A percentile compares a stretch with the other conserved stretches of the same genome.
These are phyloP conservation scores for Lasioglossum figueresi DNA, from an alignment of 2,888 invertebrate species.

Conservation along the genomic window DNA sequence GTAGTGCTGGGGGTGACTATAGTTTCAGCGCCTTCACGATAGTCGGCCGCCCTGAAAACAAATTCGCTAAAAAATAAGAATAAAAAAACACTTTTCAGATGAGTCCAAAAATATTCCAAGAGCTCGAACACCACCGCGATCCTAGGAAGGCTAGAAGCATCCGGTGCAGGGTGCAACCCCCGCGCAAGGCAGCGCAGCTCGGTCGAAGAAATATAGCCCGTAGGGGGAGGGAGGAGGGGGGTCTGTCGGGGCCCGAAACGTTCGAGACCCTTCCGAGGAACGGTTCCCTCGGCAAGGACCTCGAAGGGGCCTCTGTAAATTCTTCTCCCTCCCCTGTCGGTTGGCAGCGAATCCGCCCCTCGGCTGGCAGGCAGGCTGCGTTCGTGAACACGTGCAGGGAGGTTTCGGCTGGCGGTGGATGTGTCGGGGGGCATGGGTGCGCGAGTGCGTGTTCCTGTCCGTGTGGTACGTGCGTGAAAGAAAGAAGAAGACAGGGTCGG, in stretches of 20 bases:
- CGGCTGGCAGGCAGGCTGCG: slow-evolving; percentile 47
- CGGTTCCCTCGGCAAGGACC: slow-evolving; percentile 53
- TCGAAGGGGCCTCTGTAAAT: slow-evolving; percentile 53
- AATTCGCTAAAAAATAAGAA: neutral
- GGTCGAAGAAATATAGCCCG: slow-evolving; percentile 15
- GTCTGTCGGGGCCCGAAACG: slow-evolving; percentile 16
- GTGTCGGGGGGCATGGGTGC: neutral
- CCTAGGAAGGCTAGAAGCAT: neutral
- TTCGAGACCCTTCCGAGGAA: slow-evolving; percentile 53
- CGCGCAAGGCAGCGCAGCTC: neutral
- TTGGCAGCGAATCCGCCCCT: slow-evolving; percentile 61
- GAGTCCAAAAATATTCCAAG: neutral
- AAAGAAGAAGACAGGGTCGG: slow-evolving; percentile 2
- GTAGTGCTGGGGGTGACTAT: neutral
- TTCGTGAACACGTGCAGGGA: slow-evolving; percentile 67
- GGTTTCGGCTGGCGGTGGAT: slow-evolving; percentile 27
- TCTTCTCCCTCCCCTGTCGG: slow-evolving; percentile 38
- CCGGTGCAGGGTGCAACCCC: slow-evolving; percentile 10
- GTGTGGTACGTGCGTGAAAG: slow-evolving; percentile 1
- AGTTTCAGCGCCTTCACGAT: neutral
- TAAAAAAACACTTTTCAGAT: neutral
- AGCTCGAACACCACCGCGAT: neutral
- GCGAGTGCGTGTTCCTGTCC: slow-evolving; percentile 3
- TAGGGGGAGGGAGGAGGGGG: neutral
- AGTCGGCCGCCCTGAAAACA: neutral